Evolutionary conservation across 2,888 invertebrate species (phyloP), one percentile per base, ranked within the genome.

Genomic region (Noctuana brunneofusca): DNA sequence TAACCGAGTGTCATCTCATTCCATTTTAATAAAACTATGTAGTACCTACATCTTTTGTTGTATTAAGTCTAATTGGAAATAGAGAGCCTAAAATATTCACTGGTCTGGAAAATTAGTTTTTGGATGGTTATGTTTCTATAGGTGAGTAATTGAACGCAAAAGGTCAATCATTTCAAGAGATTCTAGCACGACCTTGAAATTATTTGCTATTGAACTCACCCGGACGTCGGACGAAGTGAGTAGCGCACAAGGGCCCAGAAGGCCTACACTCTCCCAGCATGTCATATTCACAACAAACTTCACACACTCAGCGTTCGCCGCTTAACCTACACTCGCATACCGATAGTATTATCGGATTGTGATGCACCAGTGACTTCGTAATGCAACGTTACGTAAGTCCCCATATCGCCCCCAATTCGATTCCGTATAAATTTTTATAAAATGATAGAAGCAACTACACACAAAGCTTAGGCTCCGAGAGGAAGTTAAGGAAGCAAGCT

Each of bases 211-310:
- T 66, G 65, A 74, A 91, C 91, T 90, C 87, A 91, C 91, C 88
- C 89, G 84, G 80, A 83, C 80, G 73, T 89, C 89, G 64, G 91
- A 86, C 60, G 91, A 87, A 66, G 91, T 81, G 60, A 92, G 91
- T 62, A 92, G 86, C 75, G 92, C 90, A 78, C 92, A 92, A 68
- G 92, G 92, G 69, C 92, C 92, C 78, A 92, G 84, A 66, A 92
- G 84, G 73, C 92, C 90, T 81, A 92, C 90, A 68, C 86, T 92
- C 71, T 92, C 92, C 92, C 92, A 92, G 83, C 92, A 92, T 82
- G 92, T 92, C 92, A 92, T 92, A 71, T 80, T 81, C 82, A 80
- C 74, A 71, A 69, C 71, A 64, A 71, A 74, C 68, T 69, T 68
- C 68, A 70, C 73, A 68, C 76, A 78, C 78, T 71, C 74, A 53